These are phyloP conservation scores for Thalassoma bifasciatum DNA, from an alignment of 2,113 vertebrate genomes.

Conservation along the genomic window DNA sequence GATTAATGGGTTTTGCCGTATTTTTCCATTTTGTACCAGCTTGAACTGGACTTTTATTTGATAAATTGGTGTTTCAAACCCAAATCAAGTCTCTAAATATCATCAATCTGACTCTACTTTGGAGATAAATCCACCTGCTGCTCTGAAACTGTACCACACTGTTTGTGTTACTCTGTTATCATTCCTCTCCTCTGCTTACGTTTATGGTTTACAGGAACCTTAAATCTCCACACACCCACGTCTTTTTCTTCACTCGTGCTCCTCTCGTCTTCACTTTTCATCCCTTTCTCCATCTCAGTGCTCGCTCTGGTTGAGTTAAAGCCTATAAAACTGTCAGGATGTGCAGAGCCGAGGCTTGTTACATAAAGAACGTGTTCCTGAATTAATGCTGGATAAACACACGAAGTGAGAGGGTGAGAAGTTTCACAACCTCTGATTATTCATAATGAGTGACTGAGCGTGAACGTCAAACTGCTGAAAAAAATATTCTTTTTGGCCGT, in stretches of 20 bases:
- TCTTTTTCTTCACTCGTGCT: neutral
- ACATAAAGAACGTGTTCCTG: neutral
- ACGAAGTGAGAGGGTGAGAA: neutral
- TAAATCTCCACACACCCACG: neutral
- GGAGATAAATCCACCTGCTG: neutral
- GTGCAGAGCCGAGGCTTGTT: neutral
- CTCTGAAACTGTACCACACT: neutral
- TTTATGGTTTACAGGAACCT: neutral
- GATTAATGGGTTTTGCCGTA: neutral
- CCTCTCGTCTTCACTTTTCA: too few species aligned
- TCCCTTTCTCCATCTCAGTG: neutral
- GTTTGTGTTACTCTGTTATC: neutral
- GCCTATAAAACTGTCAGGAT: neutral
- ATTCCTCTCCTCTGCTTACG: constrained; percentile 19
- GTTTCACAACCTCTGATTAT: neutral
- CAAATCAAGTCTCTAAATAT: constrained; percentile 31
- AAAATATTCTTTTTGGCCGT: neutral
- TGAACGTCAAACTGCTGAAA: neutral
- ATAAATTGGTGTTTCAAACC: neutral
- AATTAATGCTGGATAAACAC: neutral
- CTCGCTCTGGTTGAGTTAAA: constrained; percentile 7
- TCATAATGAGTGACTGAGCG: neutral
- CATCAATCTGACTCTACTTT: neutral
- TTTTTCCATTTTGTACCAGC: constrained; percentile 7
- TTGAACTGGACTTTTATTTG: neutral